Conservation (phyloP, 1,140 invertebrate species). For the Aporrectodea caliginosa region DNA sequence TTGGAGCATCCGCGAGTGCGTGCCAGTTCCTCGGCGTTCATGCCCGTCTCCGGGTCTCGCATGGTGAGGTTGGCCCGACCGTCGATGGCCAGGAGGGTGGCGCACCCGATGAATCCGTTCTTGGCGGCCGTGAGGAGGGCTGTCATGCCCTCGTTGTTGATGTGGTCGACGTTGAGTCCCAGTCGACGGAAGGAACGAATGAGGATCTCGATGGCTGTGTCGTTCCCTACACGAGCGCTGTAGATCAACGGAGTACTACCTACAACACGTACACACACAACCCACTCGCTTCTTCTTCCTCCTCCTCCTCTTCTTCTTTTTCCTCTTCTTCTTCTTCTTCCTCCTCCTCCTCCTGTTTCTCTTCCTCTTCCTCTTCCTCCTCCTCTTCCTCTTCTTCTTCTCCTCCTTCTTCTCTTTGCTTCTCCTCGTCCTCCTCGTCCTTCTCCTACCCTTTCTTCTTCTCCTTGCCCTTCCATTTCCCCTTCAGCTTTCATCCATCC, state of each 20-base stretch:
- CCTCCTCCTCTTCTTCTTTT: too few relatives aligned
- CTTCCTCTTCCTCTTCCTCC: too few relatives aligned
- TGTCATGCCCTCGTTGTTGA: constrained; percentile 47
- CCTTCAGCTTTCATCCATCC: too few relatives aligned
- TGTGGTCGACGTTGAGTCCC: constrained; percentile 45
- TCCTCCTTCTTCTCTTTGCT: too few relatives aligned
- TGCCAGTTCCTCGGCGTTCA: constrained; percentile 40
- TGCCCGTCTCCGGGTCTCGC: constrained; percentile 39
- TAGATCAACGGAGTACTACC: constrained; percentile 49
- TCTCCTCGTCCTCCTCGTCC: too few relatives aligned
- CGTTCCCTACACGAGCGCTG: constrained; percentile 49
- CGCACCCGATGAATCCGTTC: constrained; percentile 45
- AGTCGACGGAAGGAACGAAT: constrained; percentile 46
- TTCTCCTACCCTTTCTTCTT: too few relatives aligned
- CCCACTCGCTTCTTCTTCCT: too few relatives aligned
- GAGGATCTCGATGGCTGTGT: constrained; percentile 45
- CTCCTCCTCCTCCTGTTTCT: too few relatives aligned
- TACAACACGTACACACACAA: too few relatives aligned
- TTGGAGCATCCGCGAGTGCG: not conserved
- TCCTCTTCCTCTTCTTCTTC: too few relatives aligned
- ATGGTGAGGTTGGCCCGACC: constrained; percentile 41
- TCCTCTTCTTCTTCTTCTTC: too few relatives aligned
- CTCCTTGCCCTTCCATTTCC: too few relatives aligned
- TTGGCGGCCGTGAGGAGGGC: constrained; percentile 46
- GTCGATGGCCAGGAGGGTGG: constrained; percentile 43